Percentiles rank a stretch among this genome's conserved stretches.
phyloP scores from a whole-genome alignment of 2,113 vertebrate species.

The Salminus brasiliensis region DNA sequence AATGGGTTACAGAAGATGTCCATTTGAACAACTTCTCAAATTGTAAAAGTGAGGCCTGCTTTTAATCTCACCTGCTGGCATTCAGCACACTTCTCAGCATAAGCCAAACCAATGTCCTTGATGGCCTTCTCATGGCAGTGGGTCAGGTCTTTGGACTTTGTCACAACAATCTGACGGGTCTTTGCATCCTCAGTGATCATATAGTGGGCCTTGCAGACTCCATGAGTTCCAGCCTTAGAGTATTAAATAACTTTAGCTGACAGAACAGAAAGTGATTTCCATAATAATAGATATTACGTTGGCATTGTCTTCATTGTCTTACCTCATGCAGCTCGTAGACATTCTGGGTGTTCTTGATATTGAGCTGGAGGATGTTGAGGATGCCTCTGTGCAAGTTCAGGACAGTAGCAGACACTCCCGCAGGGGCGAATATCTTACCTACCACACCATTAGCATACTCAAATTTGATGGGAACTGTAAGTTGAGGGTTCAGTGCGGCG shows the following conservation, averaged over 20 bases:
- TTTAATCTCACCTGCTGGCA: slow-evolving; percentile 72
- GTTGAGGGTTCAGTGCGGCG: slow-evolving; percentile 62
- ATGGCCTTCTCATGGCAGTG: slow-evolving; percentile 79
- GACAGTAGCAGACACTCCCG: slow-evolving; percentile 63
- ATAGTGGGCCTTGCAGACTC: slow-evolving; percentile 84
- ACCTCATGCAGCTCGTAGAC: slow-evolving; percentile 86
- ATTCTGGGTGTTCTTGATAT: slow-evolving; percentile 79
- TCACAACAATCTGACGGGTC: slow-evolving; percentile 64
- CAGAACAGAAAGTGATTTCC: slow-evolving; percentile 4
- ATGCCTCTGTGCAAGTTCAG: slow-evolving; percentile 80
- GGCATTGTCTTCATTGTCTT: slow-evolving; percentile 46
- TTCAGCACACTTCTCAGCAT: slow-evolving; percentile 66
- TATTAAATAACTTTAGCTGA: neutral
- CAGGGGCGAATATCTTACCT: slow-evolving; percentile 73
- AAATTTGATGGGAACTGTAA: slow-evolving; percentile 75
- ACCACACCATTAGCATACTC: slow-evolving; percentile 75
- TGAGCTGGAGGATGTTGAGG: slow-evolving; percentile 74
- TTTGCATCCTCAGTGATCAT: slow-evolving; percentile 77
- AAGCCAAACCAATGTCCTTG: slow-evolving; percentile 75
- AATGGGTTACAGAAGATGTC: neutral
- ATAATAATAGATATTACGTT: neutral
- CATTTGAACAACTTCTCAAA: neutral
- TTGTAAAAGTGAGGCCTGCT: neutral
- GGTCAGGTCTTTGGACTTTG: slow-evolving; percentile 81
- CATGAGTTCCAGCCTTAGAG: slow-evolving; percentile 65